A percentile compares a stretch with the other conserved stretches of the same genome.
These are phyloP conservation scores for Montipora cactus DNA, from an alignment of 64 coral and sea anemone species.

Conservation along the genomic window DNA sequence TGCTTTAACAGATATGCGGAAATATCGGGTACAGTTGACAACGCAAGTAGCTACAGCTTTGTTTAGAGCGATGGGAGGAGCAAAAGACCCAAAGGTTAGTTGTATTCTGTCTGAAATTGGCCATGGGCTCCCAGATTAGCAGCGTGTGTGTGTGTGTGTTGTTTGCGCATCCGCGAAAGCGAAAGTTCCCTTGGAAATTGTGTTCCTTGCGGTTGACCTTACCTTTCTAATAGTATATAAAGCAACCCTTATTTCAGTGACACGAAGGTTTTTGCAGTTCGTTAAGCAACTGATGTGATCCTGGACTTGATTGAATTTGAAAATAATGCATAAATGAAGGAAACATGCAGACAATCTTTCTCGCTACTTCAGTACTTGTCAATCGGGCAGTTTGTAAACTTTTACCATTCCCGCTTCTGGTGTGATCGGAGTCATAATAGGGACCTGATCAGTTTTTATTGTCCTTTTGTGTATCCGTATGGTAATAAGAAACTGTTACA, in stretches of 20 bases:
- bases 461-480: no score
- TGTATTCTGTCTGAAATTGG: background rate
- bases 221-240: no score
- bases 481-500: no score
- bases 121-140: background rate
- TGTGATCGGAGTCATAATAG: no score
- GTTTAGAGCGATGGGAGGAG: background rate
- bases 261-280: no score
- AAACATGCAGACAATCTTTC: background rate
- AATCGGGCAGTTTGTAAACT: no score
- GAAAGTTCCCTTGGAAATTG: no score
- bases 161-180: background rate
- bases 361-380: no score
- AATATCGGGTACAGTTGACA: background rate
- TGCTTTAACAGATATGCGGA: background rate
- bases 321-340: background rate
- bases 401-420: no score
- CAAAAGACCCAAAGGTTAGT: constrained; percentile 16
- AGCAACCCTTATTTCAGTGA: no score
- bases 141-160: background rate
- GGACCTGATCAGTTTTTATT: no score
- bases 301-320: background rate
- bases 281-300: background rate
- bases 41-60: background rate
- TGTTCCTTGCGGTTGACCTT: no score